phyloP scores from a whole-genome alignment of 2,888 invertebrate genomes.

The Acronicta leporina region DNA sequence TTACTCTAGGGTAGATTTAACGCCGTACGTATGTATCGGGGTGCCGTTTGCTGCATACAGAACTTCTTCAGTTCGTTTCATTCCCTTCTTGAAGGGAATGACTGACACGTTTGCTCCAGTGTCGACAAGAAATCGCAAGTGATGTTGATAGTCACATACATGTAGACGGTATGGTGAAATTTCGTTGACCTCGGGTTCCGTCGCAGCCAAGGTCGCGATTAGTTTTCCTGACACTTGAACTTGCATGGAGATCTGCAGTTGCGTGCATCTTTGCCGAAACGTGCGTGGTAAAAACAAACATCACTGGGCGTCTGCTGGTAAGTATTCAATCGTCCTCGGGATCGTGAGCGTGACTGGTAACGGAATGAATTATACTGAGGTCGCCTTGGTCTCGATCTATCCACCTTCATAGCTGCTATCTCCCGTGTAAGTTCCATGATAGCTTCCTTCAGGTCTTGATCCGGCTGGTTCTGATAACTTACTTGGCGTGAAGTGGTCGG shows the following conservation, averaged over 20 bases:
- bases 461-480: neutral
- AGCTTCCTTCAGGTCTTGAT: neutral
- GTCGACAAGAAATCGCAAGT: constrained; percentile 32
- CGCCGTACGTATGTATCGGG: constrained; percentile 36
- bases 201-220: neutral
- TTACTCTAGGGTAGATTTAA: too few species aligned
- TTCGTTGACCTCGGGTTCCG: neutral
- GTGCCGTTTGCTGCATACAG: constrained; percentile 39
- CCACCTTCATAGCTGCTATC: neutral
- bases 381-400: neutral
- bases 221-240: constrained; percentile 3
- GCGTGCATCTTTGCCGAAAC: neutral
- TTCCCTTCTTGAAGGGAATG: constrained; percentile 7
- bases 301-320: neutral
- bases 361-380: neutral
- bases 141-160: constrained; percentile 9
- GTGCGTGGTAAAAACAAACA: neutral
- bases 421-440: neutral
- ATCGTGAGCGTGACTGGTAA: neutral
- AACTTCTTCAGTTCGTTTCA: constrained; percentile 1
- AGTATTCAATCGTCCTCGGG: neutral
- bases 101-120: constrained; percentile 39
- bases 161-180: constrained; percentile 2
- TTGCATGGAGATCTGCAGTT: constrained; percentile 9
- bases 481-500: neutral